These are phyloP conservation scores for Geophilus truncorum DNA, from an alignment of 2,888 invertebrate species.

Conservation along the genomic window DNA sequence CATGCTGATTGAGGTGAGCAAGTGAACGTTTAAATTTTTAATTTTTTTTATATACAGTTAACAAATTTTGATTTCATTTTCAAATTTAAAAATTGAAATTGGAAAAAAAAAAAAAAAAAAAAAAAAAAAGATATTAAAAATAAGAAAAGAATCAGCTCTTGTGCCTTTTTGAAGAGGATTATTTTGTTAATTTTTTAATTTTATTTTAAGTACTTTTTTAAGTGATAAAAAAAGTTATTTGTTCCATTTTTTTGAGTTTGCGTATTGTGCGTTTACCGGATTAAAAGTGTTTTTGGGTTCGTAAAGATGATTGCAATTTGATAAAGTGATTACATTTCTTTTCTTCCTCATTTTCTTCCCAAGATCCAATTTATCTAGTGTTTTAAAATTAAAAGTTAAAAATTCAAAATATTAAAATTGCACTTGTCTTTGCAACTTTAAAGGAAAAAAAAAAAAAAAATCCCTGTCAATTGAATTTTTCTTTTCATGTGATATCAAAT, in stretches of 20 bases:
- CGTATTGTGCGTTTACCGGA: background rate
- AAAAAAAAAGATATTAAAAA: too few relatives aligned
- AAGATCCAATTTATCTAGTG: too few relatives aligned
- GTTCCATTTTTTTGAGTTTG: background rate
- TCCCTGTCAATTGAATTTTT: too few relatives aligned
- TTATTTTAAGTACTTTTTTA: background rate
- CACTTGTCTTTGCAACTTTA: background rate
- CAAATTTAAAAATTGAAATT: too few relatives aligned
- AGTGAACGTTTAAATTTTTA: background rate
- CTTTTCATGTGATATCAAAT: too few relatives aligned
- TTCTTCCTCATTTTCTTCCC: too few relatives aligned
- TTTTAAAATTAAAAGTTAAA: too few relatives aligned
- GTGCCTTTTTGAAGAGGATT: slow-evolving; percentile 1
- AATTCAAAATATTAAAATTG: background rate
- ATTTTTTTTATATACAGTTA: too few relatives aligned
- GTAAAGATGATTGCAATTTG: background rate
- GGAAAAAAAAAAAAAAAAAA: too few relatives aligned
- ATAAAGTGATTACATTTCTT: too few relatives aligned
- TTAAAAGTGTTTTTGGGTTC: background rate
- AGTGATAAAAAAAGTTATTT: background rate
- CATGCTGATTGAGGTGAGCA: background rate
- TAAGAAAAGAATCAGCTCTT: background rate
- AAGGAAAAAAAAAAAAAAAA: too few relatives aligned
- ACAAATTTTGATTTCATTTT: too few relatives aligned
- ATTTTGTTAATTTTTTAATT: background rate